Evolutionary conservation across 1,140 invertebrate genomes (phyloP), one percentile per base, ranked within the genome.

Genomic region (Drosophila littoralis): DNA sequence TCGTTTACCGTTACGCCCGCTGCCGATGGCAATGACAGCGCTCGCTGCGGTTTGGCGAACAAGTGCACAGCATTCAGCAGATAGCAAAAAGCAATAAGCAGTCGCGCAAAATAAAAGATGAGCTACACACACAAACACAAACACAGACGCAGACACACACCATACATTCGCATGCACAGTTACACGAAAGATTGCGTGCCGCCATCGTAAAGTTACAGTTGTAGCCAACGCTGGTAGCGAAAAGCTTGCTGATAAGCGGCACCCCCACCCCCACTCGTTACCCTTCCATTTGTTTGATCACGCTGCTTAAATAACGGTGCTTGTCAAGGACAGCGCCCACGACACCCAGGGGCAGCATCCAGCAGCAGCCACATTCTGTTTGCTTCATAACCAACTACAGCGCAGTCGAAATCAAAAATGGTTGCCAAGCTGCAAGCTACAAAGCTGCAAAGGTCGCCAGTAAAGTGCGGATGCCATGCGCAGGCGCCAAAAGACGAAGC

Each of bases 331-430:
- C 81, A 80, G 46, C 22, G 50, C 28, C 17, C 36, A 51, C 42
- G 36, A 33, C 46, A 50, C 51, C 52, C 2, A 12, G n/a, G 5
- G 45, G 33, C 71, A 79, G 75, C 75, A 84, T 72, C 60, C 79
- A 77, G 84, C 69, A 77, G 84, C 61, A 70, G 59, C 12, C 73
- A 22, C 63, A 79, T 90, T 90, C 85, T 90, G 85, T 66, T 85
- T 72, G 79, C 85, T 90, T 90, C 81, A 90, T 90, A 90, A 77
- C 77, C 74, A 84, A 75, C 86, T 79, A 90, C 85, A 90, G 73
- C 66, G 63, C 55, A 64, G 64, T 61, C 72, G 33, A 84, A 90
- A 76, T 90, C 71, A 64, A 81, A 90, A 81, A 90, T 90, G 76
- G 86, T 90, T 73, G 86, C 83, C 82, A 80, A 89, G 83, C 84